Evolutionary conservation across 1,140 invertebrate genomes (phyloP).

Genomic region (Drosophila melanogaster): DNA sequence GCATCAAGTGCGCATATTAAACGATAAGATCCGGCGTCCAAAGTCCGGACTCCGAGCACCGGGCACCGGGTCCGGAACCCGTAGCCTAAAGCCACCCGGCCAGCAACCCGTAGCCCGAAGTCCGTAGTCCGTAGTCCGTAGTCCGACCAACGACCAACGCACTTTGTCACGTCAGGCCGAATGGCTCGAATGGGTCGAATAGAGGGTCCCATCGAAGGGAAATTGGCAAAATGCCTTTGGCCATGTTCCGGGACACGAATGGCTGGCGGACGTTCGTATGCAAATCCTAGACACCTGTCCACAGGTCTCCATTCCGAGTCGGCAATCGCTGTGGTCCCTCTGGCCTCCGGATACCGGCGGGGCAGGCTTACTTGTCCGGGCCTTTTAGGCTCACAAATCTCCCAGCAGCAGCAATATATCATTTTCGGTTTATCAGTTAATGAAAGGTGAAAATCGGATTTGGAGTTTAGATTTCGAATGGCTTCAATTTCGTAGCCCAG

Average conservation of each 20-base stretch:
- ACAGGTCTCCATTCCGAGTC: constrained; percentile 9
- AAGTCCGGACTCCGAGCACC: not conserved
- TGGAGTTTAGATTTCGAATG: not conserved
- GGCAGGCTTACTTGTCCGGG: not conserved
- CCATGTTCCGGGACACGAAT: constrained; percentile 21
- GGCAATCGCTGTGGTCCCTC: constrained; percentile 16
- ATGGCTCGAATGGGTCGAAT: not conserved
- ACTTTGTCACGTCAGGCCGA: constrained; percentile 42
- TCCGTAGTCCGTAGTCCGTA: not conserved
- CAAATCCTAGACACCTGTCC: constrained; percentile 23
- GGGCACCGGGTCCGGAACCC: not conserved
- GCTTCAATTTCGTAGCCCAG: constrained; percentile 1
- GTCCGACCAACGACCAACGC: too few species aligned
- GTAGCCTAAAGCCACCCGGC: too few species aligned
- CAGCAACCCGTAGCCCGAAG: not conserved
- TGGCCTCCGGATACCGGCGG: not conserved
- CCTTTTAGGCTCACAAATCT: constrained; percentile 21
- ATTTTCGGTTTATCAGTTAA: constrained; percentile 40
- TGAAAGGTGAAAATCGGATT: constrained; percentile 37
- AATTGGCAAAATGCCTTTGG: constrained; percentile 62
- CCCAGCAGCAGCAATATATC: constrained; percentile 19
- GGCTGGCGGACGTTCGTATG: constrained; percentile 8
- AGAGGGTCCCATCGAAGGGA: constrained; percentile 19
- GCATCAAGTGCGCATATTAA: constrained; percentile 65
- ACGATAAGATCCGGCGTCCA: constrained; percentile 26